Evolutionary conservation across 2,888 invertebrate genomes (phyloP).

Genomic region (Aphidoletes aphidimyza): DNA sequence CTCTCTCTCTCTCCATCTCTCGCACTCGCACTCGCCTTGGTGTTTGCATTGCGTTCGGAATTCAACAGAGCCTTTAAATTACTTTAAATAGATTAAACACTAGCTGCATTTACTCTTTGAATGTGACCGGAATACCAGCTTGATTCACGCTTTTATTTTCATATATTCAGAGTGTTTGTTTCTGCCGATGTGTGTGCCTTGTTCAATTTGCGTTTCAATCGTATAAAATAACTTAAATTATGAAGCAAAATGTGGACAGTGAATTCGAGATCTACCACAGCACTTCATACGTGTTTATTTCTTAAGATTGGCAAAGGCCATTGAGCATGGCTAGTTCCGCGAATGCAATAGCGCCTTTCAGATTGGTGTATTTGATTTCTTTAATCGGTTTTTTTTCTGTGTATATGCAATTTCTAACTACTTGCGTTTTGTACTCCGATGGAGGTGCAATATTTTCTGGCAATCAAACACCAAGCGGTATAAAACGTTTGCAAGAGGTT

Average conservation of each 20-base stretch:
- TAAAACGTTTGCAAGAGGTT: neutral
- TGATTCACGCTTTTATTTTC: too few relatives aligned
- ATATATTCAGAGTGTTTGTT: too few relatives aligned
- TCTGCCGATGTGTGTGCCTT: neutral
- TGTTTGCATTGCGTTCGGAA: neutral
- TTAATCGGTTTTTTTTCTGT: neutral
- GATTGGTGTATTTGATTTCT: neutral
- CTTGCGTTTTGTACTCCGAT: neutral
- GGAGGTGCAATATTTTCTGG: neutral
- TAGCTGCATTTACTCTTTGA: too few relatives aligned
- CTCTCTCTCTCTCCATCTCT: neutral
- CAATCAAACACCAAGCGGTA: too few relatives aligned
- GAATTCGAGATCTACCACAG: neutral
- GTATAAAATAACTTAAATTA: slow-evolving; percentile 28
- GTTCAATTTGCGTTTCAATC: neutral
- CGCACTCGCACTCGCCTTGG: too few relatives aligned
- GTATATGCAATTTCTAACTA: neutral
- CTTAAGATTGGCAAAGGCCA: neutral
- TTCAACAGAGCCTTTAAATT: slow-evolving; percentile 21
- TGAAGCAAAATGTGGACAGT: slow-evolving; percentile 19
- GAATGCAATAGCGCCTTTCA: neutral
- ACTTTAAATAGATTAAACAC: slow-evolving; percentile 7
- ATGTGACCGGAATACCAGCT: too few relatives aligned
- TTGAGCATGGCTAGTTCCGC: neutral
- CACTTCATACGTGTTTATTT: neutral